These are phyloP conservation scores for Percopsis transmontana DNA, from an alignment of 2,113 vertebrate species.

Conservation along the genomic window DNA sequence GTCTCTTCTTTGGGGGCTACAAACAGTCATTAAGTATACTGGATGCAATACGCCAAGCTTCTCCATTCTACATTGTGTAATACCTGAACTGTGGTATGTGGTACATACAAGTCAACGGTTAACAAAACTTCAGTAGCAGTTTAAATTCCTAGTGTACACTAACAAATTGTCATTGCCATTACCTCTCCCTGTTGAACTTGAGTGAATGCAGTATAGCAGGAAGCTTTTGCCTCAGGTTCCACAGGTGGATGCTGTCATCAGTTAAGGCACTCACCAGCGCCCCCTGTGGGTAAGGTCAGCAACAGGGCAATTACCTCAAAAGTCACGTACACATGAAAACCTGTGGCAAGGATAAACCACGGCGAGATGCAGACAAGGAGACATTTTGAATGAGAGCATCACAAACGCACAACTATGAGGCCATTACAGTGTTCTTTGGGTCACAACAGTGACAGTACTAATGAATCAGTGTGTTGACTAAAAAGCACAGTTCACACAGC, in stretches of 20 bases:
- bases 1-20: no score
- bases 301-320: background rate
- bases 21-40: no score
- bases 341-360: background rate
- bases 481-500: conserved; percentile 9
- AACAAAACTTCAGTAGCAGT: background rate
- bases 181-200: conserved; percentile 97
- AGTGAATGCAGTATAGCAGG: conserved; percentile 96
- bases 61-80: no score
- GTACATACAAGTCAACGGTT: no score
- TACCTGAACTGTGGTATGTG: no score
- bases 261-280: conserved; percentile 98
- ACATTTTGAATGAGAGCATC: background rate
- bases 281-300: conserved; percentile 77
- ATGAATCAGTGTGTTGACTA: conserved; percentile 9
- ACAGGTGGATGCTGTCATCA: conserved; percentile 96
- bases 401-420: background rate
- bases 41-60: no score
- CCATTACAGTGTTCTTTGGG: background rate
- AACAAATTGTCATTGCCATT: conserved; percentile 19
- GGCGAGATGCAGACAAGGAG: background rate
- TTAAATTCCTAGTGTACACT: background rate
- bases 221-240: conserved; percentile 98
- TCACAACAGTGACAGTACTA: conserved; percentile 6
- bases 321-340: background rate